Evolutionary conservation across 2,113 vertebrate species (phyloP).

Genomic region (Aleadryas rufinucha): DNA sequence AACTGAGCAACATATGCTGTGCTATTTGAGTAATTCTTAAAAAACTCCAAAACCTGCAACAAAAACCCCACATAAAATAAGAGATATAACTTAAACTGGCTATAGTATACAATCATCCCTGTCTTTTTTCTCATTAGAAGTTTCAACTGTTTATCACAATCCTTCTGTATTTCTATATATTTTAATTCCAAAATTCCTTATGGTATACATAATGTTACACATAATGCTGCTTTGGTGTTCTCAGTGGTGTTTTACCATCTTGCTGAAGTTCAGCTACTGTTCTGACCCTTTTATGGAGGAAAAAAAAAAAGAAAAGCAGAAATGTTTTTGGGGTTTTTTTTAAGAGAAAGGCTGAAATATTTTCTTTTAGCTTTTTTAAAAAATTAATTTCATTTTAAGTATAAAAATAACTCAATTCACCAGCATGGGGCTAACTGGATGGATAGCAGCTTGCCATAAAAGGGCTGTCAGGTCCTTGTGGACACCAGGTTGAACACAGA

Average conservation of each 20-base stretch:
- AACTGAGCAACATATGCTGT: background rate
- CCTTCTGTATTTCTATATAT: background rate
- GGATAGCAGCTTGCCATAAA: background rate
- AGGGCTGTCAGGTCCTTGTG: fast-evolving
- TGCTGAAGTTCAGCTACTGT: background rate
- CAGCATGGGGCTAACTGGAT: background rate
- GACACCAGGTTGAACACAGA: background rate
- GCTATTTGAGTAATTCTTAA: background rate
- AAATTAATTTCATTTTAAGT: background rate
- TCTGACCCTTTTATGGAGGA: background rate
- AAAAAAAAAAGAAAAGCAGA: background rate
- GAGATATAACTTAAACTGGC: background rate
- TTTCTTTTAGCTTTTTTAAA: background rate
- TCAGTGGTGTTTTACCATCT: background rate
- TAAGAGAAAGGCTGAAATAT: background rate
- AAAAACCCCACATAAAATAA: background rate
- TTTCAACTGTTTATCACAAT: background rate
- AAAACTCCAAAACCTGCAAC: background rate
- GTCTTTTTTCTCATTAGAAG: background rate
- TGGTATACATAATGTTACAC: background rate
- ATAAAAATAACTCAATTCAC: background rate
- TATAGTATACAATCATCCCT: background rate
- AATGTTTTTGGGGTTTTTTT: background rate
- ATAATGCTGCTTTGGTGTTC: background rate
- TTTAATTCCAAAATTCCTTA: background rate